phyloP scores from a whole-genome alignment of 2,888 invertebrate species.

The Sclerodermus sp. region DNA sequence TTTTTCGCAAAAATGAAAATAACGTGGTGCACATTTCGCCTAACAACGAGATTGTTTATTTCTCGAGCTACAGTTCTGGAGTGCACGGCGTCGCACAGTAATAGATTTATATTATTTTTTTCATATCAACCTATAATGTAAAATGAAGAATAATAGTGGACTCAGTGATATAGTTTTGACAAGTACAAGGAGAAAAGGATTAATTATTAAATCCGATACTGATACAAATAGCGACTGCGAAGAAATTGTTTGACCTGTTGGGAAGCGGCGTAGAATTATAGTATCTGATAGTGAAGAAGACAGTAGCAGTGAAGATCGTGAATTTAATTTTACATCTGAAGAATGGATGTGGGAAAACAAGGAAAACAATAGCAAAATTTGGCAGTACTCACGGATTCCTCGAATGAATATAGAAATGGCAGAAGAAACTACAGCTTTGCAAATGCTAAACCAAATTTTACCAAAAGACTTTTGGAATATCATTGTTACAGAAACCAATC shows the following conservation, averaged over 20 bases:
- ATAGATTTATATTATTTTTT: too few species aligned
- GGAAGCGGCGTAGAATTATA: slow-evolving; percentile 14
- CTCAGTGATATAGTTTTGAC: slow-evolving; percentile 9
- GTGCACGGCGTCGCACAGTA: too few species aligned
- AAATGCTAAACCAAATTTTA: slow-evolving; percentile 11
- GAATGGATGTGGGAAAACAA: slow-evolving; percentile 10
- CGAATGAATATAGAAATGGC: slow-evolving; percentile 10
- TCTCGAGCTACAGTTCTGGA: too few species aligned
- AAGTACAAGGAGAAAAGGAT: slow-evolving; percentile 8
- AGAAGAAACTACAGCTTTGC: slow-evolving; percentile 5
- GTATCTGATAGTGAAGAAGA: slow-evolving; percentile 13
- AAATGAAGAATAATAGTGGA: slow-evolving; percentile 14
- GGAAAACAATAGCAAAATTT: slow-evolving; percentile 8
- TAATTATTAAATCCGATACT: neutral
- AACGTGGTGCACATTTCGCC: too few species aligned
- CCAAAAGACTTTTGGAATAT: slow-evolving; percentile 18
- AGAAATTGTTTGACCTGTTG: slow-evolving; percentile 13
- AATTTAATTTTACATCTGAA: too few species aligned
- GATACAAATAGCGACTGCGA: slow-evolving; percentile 9
- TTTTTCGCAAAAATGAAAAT: too few species aligned
- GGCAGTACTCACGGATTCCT: slow-evolving; percentile 10
- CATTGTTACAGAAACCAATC: slow-evolving; percentile 13
- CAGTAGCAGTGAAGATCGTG: slow-evolving; percentile 6
- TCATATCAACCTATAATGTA: slow-evolving; percentile 8
- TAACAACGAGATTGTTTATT: too few species aligned